Conservation (phyloP, 2,797 vertebrate species). For the Enteromius trimaculatus region DNA sequence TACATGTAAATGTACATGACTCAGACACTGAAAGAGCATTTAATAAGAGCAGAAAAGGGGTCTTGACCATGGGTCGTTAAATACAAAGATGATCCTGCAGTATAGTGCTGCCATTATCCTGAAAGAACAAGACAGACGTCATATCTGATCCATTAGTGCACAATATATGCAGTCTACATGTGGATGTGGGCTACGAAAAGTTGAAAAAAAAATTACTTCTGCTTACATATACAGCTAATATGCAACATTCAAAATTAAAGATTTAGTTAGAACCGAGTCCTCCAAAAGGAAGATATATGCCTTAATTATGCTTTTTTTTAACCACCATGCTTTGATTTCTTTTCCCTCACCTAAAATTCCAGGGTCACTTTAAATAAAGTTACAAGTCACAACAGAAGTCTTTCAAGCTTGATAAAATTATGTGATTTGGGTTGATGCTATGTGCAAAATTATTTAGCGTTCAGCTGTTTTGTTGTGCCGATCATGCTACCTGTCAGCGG, state of each 20-base stretch:
- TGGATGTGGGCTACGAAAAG: not conserved
- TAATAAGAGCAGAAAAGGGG: constrained; percentile 22
- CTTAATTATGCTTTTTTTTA: not conserved
- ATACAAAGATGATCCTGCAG: not conserved
- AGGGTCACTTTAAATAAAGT: not conserved
- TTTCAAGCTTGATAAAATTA: constrained; percentile 6
- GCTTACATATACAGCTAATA: too few relatives aligned
- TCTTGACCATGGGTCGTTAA: constrained; percentile 22
- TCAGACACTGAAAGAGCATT: constrained; percentile 32
- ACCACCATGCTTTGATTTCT: not conserved
- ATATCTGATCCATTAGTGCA: constrained; percentile 26
- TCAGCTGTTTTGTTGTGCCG: constrained; percentile 33
- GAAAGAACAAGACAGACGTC: not conserved
- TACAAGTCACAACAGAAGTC: not conserved
- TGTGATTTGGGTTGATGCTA: not conserved
- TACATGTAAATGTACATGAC: constrained; percentile 26
- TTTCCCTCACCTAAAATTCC: not conserved
- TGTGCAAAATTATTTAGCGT: constrained; percentile 20
- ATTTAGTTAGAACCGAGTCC: not conserved
- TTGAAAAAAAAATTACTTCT: not conserved
- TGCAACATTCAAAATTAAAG: too few relatives aligned
- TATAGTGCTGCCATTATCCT: constrained; percentile 28
- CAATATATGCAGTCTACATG: not conserved
- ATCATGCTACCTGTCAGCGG: not conserved
- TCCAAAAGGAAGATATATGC: not conserved